A percentile compares a stretch with the other conserved stretches of the same genome.
Conservation (phyloP, 2,797 vertebrate species). For the Menidia menidia region DNA sequence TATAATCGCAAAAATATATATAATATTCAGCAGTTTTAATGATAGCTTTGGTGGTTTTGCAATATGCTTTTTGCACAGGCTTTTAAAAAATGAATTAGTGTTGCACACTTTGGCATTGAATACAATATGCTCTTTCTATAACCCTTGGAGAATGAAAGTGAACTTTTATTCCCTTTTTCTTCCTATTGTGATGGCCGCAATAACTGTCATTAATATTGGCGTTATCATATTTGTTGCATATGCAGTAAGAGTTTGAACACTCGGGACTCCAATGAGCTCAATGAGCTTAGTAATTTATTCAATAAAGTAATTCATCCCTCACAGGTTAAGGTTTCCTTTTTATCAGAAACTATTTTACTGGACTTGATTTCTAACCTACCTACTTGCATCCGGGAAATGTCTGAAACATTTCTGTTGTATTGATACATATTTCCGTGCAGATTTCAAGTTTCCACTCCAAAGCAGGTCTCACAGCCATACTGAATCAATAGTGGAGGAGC, state of each 20-base stretch:
- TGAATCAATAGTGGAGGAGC: conserved; percentile 79
- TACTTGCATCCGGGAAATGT: conserved; percentile 58
- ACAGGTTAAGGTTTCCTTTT: conserved; percentile 6
- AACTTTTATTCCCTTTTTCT: background rate
- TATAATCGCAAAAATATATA: conserved; percentile 11
- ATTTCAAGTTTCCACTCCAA: conserved; percentile 75
- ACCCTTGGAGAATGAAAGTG: background rate
- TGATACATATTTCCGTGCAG: conserved; percentile 65
- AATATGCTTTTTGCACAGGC: conserved; percentile 26
- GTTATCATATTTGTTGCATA: background rate
- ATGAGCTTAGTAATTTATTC: background rate
- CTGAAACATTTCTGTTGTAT: conserved; percentile 62
- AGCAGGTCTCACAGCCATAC: conserved; percentile 71
- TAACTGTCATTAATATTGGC: too few species aligned
- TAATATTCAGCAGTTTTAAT: conserved; percentile 33
- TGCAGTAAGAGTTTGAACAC: background rate
- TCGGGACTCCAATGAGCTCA: background rate
- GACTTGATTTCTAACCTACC: conserved; percentile 42
- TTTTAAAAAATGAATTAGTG: conserved; percentile 24
- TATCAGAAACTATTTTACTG: background rate
- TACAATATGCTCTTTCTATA: background rate
- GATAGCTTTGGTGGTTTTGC: conserved; percentile 17
- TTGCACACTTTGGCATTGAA: background rate
- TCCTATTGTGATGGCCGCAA: background rate
- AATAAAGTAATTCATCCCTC: background rate